Base-by-base conservation (phyloP, 2,888 invertebrate genomes). In the Metalampra italica region DNA sequence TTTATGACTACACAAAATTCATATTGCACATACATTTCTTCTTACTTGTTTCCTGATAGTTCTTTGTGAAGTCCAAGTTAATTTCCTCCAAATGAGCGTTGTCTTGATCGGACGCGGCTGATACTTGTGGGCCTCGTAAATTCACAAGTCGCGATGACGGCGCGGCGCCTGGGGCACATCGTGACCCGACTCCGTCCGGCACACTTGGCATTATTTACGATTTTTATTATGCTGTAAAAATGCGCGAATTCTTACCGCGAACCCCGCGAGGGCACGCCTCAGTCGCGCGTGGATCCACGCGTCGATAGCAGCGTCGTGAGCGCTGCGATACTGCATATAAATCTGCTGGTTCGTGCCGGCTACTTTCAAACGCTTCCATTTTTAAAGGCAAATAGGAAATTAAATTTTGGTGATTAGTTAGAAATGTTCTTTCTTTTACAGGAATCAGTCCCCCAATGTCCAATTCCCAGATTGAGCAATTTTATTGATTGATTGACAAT, bases 171-270 rank as follows among this genome's bases (percentile, higher is more conserved):
- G 71, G 60, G 80, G 87, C 87, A 64, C 70, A 62, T 86, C 87
- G 88, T 88, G 87, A 88, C 86, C 82, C 64, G 77, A 68, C 80
- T 73, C 65, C 67, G 73, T 73, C 72, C 75, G 80, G 72, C 68
- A 76, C 75, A 78, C 75, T 78, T 71, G 75, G 76, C 70, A 74
- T 82, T 84, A 85, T 84, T 83, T 83, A 83, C 78, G 78, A 83
- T 85, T 86, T 87, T 86, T 87, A 83, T 82, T 80, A 78, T 74
- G 73, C 74, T 71, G 79, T 81, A 84, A 87, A 87, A 87, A 84
- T 78, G 78, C 78, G 84, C 80, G 77, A 86, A 83, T 80, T 75
- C 75, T 83, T 82, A 77, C 71, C 57, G 64, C 55, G n/a, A n/a
- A n/a, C 82, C 76, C 71, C 57, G 64, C 9, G 68, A 66, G 68